Evolutionary conservation across 2,113 vertebrate species (phyloP).

Genomic region (Hylia prasina): DNA sequence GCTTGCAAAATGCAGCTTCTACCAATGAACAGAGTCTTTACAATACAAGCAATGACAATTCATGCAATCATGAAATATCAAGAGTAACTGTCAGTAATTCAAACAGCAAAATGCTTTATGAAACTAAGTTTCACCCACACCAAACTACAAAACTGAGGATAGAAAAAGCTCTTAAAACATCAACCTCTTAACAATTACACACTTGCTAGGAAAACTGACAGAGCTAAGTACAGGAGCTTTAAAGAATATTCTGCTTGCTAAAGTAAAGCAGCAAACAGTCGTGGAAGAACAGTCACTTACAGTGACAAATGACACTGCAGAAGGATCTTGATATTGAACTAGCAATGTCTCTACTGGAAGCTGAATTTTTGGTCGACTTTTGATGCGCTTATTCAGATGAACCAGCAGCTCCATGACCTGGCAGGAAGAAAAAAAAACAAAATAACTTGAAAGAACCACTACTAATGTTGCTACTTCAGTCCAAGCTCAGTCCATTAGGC

Average conservation of each 20-base stretch:
- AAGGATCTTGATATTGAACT: conserved; percentile 97
- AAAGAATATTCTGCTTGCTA: not conserved
- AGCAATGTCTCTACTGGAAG: conserved; percentile 95
- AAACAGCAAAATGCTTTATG: not conserved
- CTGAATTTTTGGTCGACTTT: conserved; percentile 95
- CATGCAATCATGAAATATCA: not conserved
- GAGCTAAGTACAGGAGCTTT: not conserved
- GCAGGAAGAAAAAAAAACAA: not conserved
- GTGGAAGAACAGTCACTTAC: conserved; percentile 69
- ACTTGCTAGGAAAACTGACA: not conserved
- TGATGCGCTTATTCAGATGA: conserved; percentile 96
- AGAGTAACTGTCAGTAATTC: not conserved
- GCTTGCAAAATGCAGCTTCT: not conserved
- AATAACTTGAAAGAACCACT: not conserved
- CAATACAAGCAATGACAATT: not conserved
- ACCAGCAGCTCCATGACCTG: conserved; percentile 98
- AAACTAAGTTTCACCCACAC: not conserved
- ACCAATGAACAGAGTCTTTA: not conserved
- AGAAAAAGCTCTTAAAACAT: not conserved
- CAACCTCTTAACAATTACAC: not conserved
- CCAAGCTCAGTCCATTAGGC: not conserved
- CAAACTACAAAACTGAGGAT: not conserved
- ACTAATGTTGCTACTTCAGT: not conserved
- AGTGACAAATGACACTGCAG: conserved; percentile 96
- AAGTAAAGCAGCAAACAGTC: not conserved